Evolutionary conservation across 2,797 vertebrate species (phyloP).

Genomic region (Squalus acanthias): DNA sequence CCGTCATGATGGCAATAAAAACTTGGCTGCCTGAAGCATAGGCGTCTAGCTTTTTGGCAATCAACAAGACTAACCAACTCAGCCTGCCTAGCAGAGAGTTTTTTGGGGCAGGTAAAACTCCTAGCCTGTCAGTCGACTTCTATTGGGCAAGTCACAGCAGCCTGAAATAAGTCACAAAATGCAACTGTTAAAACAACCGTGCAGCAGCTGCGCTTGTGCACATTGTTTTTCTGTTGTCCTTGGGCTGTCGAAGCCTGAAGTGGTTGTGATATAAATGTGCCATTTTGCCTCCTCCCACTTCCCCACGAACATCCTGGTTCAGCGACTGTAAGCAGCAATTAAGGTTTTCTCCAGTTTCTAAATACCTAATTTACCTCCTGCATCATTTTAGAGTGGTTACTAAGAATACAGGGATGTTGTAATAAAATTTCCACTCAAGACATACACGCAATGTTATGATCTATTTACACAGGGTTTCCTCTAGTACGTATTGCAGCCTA

Average conservation of each 20-base stretch:
- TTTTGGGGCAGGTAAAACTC: neutral
- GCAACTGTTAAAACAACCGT: neutral
- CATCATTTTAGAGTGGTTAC: neutral
- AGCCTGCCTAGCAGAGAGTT: neutral
- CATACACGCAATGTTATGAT: neutral
- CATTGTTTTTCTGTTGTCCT: neutral
- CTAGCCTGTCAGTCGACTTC: neutral
- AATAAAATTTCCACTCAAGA: neutral
- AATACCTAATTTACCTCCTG: neutral
- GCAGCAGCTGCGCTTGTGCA: neutral
- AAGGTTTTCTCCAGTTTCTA: constrained; percentile 11
- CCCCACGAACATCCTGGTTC: neutral
- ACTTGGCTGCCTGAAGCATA: neutral
- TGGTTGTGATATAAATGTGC: neutral
- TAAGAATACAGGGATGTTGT: neutral
- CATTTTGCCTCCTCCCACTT: neutral
- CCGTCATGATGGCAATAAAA: neutral
- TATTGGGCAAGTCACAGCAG: neutral
- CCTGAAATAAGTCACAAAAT: neutral
- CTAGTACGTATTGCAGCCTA: neutral
- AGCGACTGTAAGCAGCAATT: neutral
- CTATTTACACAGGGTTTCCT: neutral
- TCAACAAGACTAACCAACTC: neutral
- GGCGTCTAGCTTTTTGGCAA: neutral
- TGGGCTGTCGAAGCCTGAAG: neutral